Evolutionary conservation across 2,113 vertebrate genomes (phyloP), one percentile per base, ranked within the genome.

Genomic region (Perca schrenkii): DNA sequence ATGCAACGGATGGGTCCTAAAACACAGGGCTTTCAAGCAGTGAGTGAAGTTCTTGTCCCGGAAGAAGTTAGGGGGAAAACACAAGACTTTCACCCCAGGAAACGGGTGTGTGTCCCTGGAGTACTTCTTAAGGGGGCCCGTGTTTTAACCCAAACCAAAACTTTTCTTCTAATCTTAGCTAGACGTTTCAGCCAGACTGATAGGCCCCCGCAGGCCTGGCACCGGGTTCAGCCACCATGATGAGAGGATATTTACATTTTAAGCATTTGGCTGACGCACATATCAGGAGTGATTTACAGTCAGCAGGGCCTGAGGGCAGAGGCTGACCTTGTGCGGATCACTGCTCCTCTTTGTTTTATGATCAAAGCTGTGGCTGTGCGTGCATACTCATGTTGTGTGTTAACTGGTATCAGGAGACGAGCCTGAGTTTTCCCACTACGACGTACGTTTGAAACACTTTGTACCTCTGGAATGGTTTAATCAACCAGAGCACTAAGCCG

Each of bases 201-300:
- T 56, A 14, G 80, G 43, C 34, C 79, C 86, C 86, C 16, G 4
- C 73, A 67, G 82, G 47, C 77, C 79, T 64, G 78, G 81, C 80
- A 77, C 83, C 78, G 25, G 73, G 69, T 79, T 80, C 85, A 78
- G 66, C 74, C 80, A 57, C 78, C 62, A 31, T 77, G 70, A 84
- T 86, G 83, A 84, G 83, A 84, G 83, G 73, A 79, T 68, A 85
- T 85, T 80, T 85, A 66, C 86, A 88, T 73, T 88, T 86, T 80
- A 85, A 88, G 68, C 81, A 72, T 88, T 85, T 88, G 71, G 81
- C 82, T n/a, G 71, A 52, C 12, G 56, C n/a, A 83, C 34, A 31
- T 31, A 61, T 60, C 28, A 3, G 6, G 76, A 73, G 66, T 82
- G 88, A 90, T 88, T 86, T 90, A 82, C 80, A 82, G 77, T 82